Evolutionary conservation across 2,113 vertebrate species (phyloP), one percentile per base, ranked within the genome.

Genomic region (Gobius niger): DNA sequence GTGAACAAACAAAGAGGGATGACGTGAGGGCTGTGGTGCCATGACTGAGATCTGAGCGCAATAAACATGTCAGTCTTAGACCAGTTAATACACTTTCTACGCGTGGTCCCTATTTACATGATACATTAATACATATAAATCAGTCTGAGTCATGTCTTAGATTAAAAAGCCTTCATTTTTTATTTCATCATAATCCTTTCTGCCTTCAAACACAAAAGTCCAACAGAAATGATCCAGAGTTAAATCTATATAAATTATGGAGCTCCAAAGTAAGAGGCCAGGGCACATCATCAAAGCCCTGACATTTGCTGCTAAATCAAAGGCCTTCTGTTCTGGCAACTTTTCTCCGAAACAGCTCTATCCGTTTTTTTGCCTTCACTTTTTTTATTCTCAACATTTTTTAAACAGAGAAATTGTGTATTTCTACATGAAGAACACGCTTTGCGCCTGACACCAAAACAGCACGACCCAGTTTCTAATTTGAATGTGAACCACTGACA

Each of bases 381-480:
- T 47, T 69, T 70, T 12, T 65, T 41, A 8, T 52, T 75, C 50
- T 59, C 5, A 66, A 66, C 61, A n/a, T 65, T n/a, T 72, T 34
- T 34, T 34, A 3, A 65, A 6, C 18, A 42, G 6, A 10, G 6
- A 63, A 53, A 67, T 15, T 67, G 47, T 82, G 72, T 18, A 2
- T 13, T 62, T 69, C 61, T 47, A 5, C 46, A 61, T 59, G 60
- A 77, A 78, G 76, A 51, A 70, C 62, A 34, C 50, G 5, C 49
- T 79, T 76, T 80, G 75, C 72, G 69, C 49, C 46, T 66, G 68
- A 59, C 61, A 57, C 77, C 64, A 72, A 85, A 82, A 73, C 76
- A 80, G 57, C 68, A 49, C 52, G 71, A 73, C 82, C 84, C 71
- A 88, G 54, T 85, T 88, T 52, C n/a, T 44, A 65, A 60, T 83